phyloP scores from a whole-genome alignment of 2,113 vertebrate genomes.

The Cnemophilus loriae region DNA sequence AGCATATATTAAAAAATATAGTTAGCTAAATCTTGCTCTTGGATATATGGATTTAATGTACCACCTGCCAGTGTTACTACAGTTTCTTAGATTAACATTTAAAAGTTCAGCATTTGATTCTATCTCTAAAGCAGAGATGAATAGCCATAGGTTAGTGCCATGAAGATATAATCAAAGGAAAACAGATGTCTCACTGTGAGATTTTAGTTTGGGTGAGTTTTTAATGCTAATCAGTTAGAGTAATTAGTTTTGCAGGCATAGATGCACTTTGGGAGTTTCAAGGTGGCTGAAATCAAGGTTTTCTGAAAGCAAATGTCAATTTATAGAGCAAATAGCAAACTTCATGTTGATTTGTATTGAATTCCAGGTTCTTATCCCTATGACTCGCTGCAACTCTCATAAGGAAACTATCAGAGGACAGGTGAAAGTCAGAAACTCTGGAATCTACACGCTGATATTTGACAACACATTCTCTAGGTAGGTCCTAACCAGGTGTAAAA shows the following conservation, averaged over 20 bases:
- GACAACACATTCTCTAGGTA: conserved; percentile 98
- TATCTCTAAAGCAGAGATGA: neutral
- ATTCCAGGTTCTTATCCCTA: conserved; percentile 89
- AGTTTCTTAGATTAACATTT: neutral
- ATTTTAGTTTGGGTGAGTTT: neutral
- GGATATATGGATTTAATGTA: neutral
- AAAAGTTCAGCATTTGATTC: neutral
- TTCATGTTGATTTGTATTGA: neutral
- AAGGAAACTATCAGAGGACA: conserved; percentile 90
- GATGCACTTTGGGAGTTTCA: neutral
- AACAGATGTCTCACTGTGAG: neutral
- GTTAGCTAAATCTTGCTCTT: neutral
- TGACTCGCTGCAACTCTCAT: conserved; percentile 91
- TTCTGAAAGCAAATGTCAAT: neutral
- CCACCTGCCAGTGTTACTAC: neutral
- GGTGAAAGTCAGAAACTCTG: conserved; percentile 83
- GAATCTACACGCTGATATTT: conserved; percentile 89
- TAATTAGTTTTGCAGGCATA: neutral
- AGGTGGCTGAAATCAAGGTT: neutral
- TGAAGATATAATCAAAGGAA: neutral
- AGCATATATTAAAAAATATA: neutral
- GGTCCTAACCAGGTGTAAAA: neutral
- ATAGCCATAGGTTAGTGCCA: neutral
- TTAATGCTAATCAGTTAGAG: neutral
- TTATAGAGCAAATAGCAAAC: neutral